A percentile compares a stretch with the other conserved stretches of the same genome.
These are phyloP conservation scores for Leucophenga varia DNA, from an alignment of 1,140 invertebrate genomes.

Conservation along the genomic window DNA sequence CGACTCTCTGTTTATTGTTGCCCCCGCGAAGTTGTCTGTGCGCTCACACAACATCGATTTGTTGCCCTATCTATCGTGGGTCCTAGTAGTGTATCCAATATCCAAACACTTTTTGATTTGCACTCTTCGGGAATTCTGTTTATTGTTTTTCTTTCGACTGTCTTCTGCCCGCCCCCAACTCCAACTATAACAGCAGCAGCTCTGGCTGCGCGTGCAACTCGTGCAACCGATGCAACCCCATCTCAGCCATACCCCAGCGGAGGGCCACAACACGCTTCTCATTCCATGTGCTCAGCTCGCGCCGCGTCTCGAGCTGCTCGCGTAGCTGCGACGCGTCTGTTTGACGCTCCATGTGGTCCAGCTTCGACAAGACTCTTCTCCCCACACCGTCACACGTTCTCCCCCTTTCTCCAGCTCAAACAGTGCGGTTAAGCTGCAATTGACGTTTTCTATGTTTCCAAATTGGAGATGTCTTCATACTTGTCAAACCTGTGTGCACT, in stretches of 20 bases:
- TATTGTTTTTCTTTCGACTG: conserved; percentile 21
- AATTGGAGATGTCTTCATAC: too few relatives aligned
- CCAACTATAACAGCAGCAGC: not conserved
- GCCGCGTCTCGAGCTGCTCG: too few relatives aligned
- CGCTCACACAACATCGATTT: conserved; percentile 17
- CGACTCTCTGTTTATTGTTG: conserved; percentile 20
- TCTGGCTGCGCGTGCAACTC: conserved; percentile 6
- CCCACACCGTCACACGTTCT: too few relatives aligned
- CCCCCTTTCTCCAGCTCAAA: too few relatives aligned
- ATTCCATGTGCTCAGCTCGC: too few relatives aligned
- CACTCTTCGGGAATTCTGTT: conserved; percentile 22
- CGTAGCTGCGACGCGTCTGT: too few relatives aligned
- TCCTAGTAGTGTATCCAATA: conserved; percentile 7
- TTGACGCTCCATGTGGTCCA: too few relatives aligned
- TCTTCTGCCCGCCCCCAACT: conserved; percentile 11
- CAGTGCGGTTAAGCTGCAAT: too few relatives aligned
- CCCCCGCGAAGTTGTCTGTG: conserved; percentile 36
- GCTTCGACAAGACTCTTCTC: too few relatives aligned
- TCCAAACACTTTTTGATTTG: conserved; percentile 21
- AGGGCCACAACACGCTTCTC: conserved; percentile 6
- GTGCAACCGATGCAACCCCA: too few relatives aligned
- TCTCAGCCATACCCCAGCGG: too few relatives aligned
- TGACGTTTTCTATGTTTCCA: too few relatives aligned
- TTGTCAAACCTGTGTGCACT: conserved; percentile 5
- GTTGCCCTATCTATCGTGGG: not conserved